Evolutionary conservation across 2,113 vertebrate species (phyloP), one percentile per base, ranked within the genome.

Genomic region (Gopherus flavomarginatus): DNA sequence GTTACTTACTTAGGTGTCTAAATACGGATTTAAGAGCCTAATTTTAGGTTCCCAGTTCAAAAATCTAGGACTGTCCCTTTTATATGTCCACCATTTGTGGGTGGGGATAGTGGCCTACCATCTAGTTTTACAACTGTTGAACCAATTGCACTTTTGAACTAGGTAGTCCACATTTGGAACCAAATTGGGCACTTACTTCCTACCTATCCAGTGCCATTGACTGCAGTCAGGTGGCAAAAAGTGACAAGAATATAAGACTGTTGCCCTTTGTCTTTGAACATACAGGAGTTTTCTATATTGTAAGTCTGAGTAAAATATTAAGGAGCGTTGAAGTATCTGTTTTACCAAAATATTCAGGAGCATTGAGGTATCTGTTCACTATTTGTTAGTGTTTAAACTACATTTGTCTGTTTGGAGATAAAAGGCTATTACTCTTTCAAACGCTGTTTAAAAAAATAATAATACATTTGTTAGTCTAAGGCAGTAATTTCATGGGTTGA

Each of bases 221-320:
- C 90, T 94, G 87, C 38, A 92, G 87, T 85, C 94, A 97, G 92
- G 83, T 97, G 96, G 89, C 93, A 81, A 95, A 95, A 84, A 88
- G 86, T 88, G 49, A 56, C 47, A 90, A 44, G 94, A 92, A 95
- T 86, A 69, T 0, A 0, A 75, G 56, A 90, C 94, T 95, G 90
- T 96, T 96, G 89, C 85, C 49, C 14, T 65, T 95, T 95, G 24
- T 62, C 79, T 96, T 95, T 96, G 95, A 86, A 69, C 59, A 80
- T 87, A 53, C 93, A 86, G 87, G 47, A 82, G 87, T 92, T 95
- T 93, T 94, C 81, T 95, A 56, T 85, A 86, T 94, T 93, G 19
- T 52, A 53, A 56, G 38, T 5, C 62, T 95, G 81, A 92, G 75
- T 75, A 42, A 38, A 75, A 42, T 42, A 75, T 75, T 75, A 75